These are phyloP conservation scores for Malurus elegans DNA, from an alignment of 2,113 vertebrate species.

Conservation along the genomic window DNA sequence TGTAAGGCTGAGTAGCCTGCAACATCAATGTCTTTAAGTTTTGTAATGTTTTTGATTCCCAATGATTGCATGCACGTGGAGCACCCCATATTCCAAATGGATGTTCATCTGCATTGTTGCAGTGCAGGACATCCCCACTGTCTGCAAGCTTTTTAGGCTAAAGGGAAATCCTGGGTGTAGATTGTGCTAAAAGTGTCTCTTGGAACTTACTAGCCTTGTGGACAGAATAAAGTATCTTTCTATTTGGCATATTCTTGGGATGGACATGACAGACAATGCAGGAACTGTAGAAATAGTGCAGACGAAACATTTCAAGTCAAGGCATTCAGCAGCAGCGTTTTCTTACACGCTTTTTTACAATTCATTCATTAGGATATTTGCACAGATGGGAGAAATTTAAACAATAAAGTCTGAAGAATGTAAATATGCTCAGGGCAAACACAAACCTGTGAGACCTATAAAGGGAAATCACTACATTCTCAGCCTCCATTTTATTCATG, in stretches of 20 bases:
- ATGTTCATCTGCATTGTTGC: background rate
- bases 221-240: background rate
- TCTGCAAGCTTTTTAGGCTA: background rate
- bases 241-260: background rate
- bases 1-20: background rate
- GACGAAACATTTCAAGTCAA: background rate
- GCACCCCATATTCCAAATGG: background rate
- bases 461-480: slow-evolving; percentile 54
- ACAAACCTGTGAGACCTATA: background rate
- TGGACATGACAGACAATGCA: background rate
- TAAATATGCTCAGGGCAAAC: slow-evolving; percentile 22
- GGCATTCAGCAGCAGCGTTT: background rate
- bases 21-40: background rate
- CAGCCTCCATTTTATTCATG: slow-evolving; percentile 44
- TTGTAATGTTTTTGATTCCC: background rate
- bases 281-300: background rate
- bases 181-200: background rate
- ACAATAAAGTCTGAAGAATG: slow-evolving; percentile 2
- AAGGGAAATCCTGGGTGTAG: background rate
- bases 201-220: background rate
- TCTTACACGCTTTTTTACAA: background rate
- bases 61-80: background rate
- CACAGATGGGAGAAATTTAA: slow-evolving; percentile 34
- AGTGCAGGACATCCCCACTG: background rate
- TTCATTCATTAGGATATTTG: slow-evolving; percentile 14